A percentile compares a stretch with the other conserved stretches of the same genome.
phyloP scores from a whole-genome alignment of 2,797 vertebrate species.

The Ataeniobius toweri region DNA sequence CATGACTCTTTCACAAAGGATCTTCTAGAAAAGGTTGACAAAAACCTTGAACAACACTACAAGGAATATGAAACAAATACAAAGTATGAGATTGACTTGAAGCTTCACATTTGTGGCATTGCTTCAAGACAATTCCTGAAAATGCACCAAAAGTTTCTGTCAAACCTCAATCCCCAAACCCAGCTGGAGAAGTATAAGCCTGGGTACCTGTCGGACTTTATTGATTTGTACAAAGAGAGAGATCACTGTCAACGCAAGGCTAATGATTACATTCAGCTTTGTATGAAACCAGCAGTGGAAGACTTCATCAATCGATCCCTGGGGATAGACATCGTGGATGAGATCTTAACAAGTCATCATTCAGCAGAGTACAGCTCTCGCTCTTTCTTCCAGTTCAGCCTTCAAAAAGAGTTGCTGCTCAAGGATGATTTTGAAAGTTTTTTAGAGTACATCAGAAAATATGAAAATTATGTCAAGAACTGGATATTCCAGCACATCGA shows the following conservation, averaged over 20 bases:
- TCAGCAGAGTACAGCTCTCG: slow-evolving; percentile 57
- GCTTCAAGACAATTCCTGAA: slow-evolving; percentile 41
- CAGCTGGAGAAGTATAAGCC: slow-evolving; percentile 40
- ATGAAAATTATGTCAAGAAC: slow-evolving; percentile 59
- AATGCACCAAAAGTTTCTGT: slow-evolving; percentile 54
- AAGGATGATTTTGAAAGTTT: slow-evolving; percentile 24
- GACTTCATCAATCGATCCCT: slow-evolving; percentile 56
- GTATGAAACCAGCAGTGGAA: slow-evolving; percentile 64
- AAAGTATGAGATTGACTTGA: slow-evolving; percentile 57
- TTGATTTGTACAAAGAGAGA: slow-evolving; percentile 52
- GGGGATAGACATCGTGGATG: slow-evolving; percentile 66
- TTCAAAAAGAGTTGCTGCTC: slow-evolving; percentile 56
- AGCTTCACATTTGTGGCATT: slow-evolving; percentile 58
- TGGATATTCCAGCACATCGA: slow-evolving; percentile 55
- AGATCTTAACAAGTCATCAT: slow-evolving; percentile 44
- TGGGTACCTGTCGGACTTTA: slow-evolving; percentile 54
- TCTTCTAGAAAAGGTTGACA: slow-evolving; percentile 38
- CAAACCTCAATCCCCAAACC: neutral
- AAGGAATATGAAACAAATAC: neutral
- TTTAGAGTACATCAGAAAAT: slow-evolving; percentile 38
- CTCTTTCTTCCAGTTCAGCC: slow-evolving; percentile 58
- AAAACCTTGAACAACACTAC: fast-evolving
- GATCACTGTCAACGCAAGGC: slow-evolving; percentile 64
- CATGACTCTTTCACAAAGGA: slow-evolving; percentile 34
- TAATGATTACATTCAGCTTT: slow-evolving; percentile 43